phyloP scores from a whole-genome alignment of 2,113 vertebrate species.

The Dolichotis patagonum region DNA sequence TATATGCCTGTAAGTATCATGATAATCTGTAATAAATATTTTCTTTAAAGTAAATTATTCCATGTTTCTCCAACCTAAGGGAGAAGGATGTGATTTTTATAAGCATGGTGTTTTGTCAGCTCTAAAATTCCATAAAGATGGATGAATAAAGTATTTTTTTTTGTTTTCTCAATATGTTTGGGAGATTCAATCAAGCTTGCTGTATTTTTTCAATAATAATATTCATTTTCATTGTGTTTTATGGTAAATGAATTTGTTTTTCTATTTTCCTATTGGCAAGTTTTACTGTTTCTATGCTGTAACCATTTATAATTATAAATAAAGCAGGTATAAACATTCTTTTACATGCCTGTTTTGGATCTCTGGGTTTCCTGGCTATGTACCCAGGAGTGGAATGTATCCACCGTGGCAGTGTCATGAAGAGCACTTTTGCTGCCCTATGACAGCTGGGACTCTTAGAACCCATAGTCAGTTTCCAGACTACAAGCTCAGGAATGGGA shows the following conservation, averaged over 20 bases:
- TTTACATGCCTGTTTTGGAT: not conserved
- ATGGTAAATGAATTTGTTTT: not conserved
- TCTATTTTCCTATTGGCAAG: not conserved
- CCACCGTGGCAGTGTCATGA: too few species aligned
- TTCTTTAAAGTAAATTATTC: not conserved
- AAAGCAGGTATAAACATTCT: not conserved
- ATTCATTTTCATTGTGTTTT: not conserved
- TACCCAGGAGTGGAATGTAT: not conserved
- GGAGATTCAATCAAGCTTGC: not conserved
- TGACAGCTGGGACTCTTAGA: not conserved
- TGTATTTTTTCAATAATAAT: not conserved
- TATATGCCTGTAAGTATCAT: not conserved
- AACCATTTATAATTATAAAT: not conserved
- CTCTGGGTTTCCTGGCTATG: not conserved
- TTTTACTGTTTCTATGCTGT: not conserved
- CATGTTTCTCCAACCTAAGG: accelerated
- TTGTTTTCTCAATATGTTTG: not conserved
- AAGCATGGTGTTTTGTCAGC: not conserved
- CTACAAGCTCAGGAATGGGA: not conserved
- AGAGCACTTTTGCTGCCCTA: not conserved
- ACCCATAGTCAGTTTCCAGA: not conserved
- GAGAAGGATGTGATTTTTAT: not conserved
- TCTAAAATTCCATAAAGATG: not conserved
- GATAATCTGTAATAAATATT: not conserved
- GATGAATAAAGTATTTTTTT: not conserved